Conservation (phyloP, 2,888 invertebrate species). For the Pseudococcus longispinus region DNA sequence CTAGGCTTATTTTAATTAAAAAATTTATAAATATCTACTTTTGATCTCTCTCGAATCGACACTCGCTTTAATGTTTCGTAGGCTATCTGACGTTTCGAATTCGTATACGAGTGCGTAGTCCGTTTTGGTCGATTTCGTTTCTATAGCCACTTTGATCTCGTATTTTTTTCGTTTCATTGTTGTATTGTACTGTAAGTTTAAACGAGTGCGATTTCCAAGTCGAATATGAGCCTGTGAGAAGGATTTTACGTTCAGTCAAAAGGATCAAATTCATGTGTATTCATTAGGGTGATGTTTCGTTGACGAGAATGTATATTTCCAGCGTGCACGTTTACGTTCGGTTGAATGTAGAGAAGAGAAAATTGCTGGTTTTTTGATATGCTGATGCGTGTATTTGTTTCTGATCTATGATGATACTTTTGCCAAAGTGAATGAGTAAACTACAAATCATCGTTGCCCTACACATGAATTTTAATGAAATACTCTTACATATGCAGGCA, state of each 20-base stretch:
- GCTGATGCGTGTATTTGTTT: not conserved
- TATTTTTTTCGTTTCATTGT: not conserved
- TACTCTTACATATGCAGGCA: too few relatives aligned
- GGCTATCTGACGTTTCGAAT: not conserved
- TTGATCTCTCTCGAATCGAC: not conserved
- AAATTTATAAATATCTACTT: slow-evolving; percentile 7
- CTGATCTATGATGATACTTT: not conserved
- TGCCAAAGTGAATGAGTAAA: too few relatives aligned
- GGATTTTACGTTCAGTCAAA: not conserved
- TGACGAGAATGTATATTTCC: not conserved
- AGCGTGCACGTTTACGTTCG: not conserved
- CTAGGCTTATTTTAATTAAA: slow-evolving; percentile 15
- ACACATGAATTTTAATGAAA: too few relatives aligned
- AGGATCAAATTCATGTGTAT: not conserved
- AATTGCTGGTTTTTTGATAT: not conserved
- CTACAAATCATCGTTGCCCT: too few relatives aligned
- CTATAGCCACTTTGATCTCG: not conserved
- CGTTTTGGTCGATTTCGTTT: not conserved
- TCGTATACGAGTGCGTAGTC: not conserved
- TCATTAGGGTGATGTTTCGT: not conserved
- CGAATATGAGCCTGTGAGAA: not conserved
- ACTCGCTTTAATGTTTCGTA: not conserved
- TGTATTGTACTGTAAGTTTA: not conserved
- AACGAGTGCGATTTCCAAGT: not conserved
- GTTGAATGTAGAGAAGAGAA: not conserved